phyloP scores from a whole-genome alignment of 2,113 vertebrate genomes.

The Pluvianellus socialis region DNA sequence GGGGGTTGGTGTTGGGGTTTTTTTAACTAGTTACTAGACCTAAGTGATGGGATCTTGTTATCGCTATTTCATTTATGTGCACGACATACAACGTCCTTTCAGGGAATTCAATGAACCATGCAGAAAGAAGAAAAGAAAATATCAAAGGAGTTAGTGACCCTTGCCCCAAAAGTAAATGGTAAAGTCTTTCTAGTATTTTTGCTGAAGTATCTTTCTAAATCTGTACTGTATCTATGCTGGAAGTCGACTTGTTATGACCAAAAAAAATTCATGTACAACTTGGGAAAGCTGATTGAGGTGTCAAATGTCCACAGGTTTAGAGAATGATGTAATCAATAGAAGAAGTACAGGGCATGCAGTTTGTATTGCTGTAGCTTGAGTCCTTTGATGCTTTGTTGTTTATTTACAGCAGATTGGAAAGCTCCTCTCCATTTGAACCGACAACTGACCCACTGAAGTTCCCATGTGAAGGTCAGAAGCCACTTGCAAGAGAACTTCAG shows the following conservation, averaged over 20 bases:
- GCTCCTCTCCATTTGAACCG: background rate
- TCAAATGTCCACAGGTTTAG: constrained; percentile 26
- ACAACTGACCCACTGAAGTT: background rate
- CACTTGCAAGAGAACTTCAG: constrained; percentile 24
- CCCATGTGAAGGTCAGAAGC: background rate
- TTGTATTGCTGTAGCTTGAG: background rate
- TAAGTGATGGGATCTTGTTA: constrained; percentile 27
- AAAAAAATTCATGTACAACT: background rate
- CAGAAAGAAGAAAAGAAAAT: constrained; percentile 39
- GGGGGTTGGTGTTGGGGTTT: background rate
- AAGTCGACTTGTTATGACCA: background rate
- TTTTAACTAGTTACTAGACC: constrained; percentile 18
- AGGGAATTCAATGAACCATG: constrained; percentile 61
- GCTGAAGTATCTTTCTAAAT: background rate
- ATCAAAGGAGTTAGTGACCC: constrained; percentile 57
- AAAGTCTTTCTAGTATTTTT: constrained; percentile 22
- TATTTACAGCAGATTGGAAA: constrained; percentile 41
- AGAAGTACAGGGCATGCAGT: background rate
- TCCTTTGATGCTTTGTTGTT: constrained; percentile 38
- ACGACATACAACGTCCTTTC: constrained; percentile 14
- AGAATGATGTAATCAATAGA: constrained; percentile 29
- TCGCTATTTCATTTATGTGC: constrained; percentile 28
- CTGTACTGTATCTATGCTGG: background rate
- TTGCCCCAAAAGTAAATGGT: constrained; percentile 49
- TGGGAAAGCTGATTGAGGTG: constrained; percentile 30